Percentiles rank a stretch among this genome's conserved stretches.
Conservation (phyloP, 1,140 invertebrate species). For the Centruroides vittatus region DNA sequence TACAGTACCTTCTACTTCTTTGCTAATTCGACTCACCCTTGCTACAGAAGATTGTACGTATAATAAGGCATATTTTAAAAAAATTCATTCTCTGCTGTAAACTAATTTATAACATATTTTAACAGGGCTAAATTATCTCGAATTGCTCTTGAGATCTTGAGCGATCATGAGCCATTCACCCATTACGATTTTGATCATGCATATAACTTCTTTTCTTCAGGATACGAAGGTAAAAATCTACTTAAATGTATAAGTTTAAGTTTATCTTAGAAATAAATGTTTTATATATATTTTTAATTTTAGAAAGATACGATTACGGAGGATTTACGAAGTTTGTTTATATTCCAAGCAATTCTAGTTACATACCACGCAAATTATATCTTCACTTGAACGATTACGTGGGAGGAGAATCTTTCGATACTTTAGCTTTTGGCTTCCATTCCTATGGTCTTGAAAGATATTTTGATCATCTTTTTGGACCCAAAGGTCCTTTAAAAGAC, state of each 20-base stretch:
- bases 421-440: slow-evolving; percentile 3
- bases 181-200: background rate
- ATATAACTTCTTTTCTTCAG: background rate
- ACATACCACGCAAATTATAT: slow-evolving; percentile 12
- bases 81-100: too few species aligned
- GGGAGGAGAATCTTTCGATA: slow-evolving; percentile 7
- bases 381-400: slow-evolving; percentile 9
- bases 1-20: slow-evolving; percentile 3
- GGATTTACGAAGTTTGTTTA: slow-evolving; percentile 12
- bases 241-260: too few species aligned
- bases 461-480: slow-evolving; percentile 12
- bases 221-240: background rate
- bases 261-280: background rate
- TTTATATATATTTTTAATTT: background rate
- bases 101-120: background rate
- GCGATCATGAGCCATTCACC: background rate
- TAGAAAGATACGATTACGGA: slow-evolving; percentile 17
- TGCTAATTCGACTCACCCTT: slow-evolving; percentile 11
- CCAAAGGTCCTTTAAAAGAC: slow-evolving; percentile 5
- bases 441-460: slow-evolving; percentile 13
- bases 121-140: background rate
- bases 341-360: slow-evolving; percentile 12
- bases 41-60: slow-evolving; percentile 11
- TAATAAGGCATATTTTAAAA: background rate
- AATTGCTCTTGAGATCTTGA: slow-evolving; percentile 6